Evolutionary conservation across 2,797 vertebrate species (phyloP).

Genomic region (Epinephelus coioides): DNA sequence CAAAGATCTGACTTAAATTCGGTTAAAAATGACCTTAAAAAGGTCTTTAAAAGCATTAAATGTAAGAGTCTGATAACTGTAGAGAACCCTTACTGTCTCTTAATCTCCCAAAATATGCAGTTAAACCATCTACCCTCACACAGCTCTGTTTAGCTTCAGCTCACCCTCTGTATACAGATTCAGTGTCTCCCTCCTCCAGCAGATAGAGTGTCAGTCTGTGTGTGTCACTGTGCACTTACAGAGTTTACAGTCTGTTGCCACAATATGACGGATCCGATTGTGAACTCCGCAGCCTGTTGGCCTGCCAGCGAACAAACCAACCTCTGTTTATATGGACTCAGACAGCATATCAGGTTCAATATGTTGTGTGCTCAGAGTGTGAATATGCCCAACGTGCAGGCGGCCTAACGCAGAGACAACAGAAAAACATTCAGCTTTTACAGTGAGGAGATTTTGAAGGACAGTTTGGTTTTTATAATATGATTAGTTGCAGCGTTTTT

Average conservation of each 20-base stretch:
- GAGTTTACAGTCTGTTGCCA: conserved; percentile 51
- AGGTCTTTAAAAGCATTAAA: no score
- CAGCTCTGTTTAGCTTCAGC: conserved; percentile 19
- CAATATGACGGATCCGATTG: conserved; percentile 29
- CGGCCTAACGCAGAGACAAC: background rate
- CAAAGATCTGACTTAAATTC: no score
- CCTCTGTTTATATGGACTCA: conserved; percentile 38
- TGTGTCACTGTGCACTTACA: conserved; percentile 24
- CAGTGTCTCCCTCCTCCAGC: background rate
- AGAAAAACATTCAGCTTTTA: background rate
- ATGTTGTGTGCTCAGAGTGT: background rate
- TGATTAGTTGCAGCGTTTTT: no score
- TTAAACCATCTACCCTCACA: conserved; percentile 5
- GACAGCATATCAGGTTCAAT: conserved; percentile 34
- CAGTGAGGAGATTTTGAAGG: background rate
- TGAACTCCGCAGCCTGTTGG: conserved; percentile 29
- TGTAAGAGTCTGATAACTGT: no score
- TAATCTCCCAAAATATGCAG: conserved; percentile 16
- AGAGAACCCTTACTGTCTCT: conserved; percentile 1
- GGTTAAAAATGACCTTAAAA: no score
- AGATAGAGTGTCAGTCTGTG: conserved; percentile 1
- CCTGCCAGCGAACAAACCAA: conserved; percentile 11
- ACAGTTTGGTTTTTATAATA: background rate
- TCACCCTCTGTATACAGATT: background rate
- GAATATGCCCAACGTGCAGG: background rate